Percentiles rank a stretch among this genome's conserved stretches.
Conservation (phyloP, 23 tunicate genomes). For the Diplosoma virens region DNA sequence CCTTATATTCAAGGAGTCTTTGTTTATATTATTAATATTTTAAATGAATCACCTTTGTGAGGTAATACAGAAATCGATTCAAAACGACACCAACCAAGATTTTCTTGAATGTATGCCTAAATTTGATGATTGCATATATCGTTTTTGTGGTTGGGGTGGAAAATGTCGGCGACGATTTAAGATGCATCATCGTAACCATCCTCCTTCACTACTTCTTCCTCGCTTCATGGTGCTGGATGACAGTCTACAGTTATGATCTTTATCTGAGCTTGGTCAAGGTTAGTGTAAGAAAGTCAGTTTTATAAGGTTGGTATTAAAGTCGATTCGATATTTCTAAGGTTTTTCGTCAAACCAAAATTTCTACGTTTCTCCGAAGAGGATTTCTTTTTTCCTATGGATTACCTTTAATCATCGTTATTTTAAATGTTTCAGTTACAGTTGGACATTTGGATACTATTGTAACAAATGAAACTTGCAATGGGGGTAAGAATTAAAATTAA, state of each 20-base stretch:
- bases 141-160: conserved; percentile 60
- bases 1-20: too few relatives aligned
- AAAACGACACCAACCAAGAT: conserved; percentile 53
- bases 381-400: conserved; percentile 58
- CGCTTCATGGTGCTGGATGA: conserved; percentile 83
- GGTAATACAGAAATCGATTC: conserved; percentile 37
- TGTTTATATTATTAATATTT: too few relatives aligned
- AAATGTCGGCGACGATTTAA: neutral
- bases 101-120: conserved; percentile 49
- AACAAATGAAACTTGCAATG: conserved; percentile 34
- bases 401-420: conserved; percentile 36
- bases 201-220: conserved; percentile 65
- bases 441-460: conserved; percentile 34
- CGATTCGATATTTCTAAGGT: too few relatives aligned
- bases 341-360: neutral
- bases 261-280: conserved; percentile 60
- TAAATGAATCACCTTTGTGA: too few relatives aligned
- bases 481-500: conserved; percentile 29
- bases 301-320: too few relatives aligned
- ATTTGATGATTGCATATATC: conserved; percentile 53
- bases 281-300: neutral
- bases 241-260: conserved; percentile 64
- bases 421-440: conserved; percentile 41
- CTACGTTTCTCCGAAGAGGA: neutral
- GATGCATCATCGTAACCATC: conserved; percentile 48